Evolutionary conservation across 2,888 invertebrate species (phyloP), one percentile per base, ranked within the genome.

Genomic region (Trichopoda pennipes): DNA sequence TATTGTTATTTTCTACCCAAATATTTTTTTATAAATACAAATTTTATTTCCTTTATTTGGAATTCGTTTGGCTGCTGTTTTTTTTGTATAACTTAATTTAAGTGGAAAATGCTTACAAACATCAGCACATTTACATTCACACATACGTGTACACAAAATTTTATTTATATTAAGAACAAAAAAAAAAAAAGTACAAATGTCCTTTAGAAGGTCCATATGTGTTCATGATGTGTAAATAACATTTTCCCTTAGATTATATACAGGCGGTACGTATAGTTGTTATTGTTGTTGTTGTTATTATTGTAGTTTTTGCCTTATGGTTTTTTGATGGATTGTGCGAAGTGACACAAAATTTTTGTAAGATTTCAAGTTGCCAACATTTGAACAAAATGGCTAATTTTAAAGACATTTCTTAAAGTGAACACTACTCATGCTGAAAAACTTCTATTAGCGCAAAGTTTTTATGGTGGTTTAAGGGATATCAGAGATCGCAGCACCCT

Each of bases 71-170:
- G 32, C 21, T 55, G 38, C 6, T 75, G 74, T 35, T 64, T 56
- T 64, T 38, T 49, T 75, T 66, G 56, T 56, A 58, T 53, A 66
- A 75, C 66, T 75, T 60, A 75, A 68, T 66, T 75, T 66, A 58
- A 66, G 51, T 64, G 49, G 58, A 66, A 68, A 66, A 68, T 75
- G 58, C 28, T 42, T 51, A 19, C 42, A 49, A 38, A 44, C 16
- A 53, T 10, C 47, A 10, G 23, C 35, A 56, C 56, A 47, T 12
- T 35, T 7, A 17, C 44, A 32, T 21, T 47, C 17, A 32, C 12
- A 38, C 38, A 38, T 12, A 38, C 28, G 28, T 38, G 38, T 38
- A 38, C 38, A 38, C 7, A 38, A 38, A 38, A 38, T 38, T 38
- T 38, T 38, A 17, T 49, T 49, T 17, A 19, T 47, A n/a, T 47